Conservation (phyloP, 2,113 vertebrate genomes). For the Coturnix japonica region DNA sequence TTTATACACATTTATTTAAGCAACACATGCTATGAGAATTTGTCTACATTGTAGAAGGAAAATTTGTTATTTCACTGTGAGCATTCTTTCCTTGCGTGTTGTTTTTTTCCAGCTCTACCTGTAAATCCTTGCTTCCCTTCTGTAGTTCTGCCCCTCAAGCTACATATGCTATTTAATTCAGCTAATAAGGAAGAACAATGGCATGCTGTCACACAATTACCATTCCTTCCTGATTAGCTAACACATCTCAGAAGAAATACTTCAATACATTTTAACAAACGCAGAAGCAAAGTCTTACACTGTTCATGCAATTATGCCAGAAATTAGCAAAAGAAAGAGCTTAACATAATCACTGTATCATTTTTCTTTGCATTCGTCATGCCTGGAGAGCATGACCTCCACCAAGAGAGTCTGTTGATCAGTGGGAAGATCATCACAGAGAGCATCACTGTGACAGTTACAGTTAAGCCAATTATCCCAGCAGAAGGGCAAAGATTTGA, state of each 20-base stretch:
- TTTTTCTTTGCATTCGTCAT: not conserved
- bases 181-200: not conserved
- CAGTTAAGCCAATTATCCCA: not conserved
- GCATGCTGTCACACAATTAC: not conserved
- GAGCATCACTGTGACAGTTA: not conserved
- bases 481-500: not conserved
- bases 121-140: not conserved
- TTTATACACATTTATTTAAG: not conserved
- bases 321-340: not conserved
- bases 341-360: not conserved
- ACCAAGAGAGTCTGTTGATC: not conserved
- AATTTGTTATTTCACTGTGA: not conserved
- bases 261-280: not conserved
- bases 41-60: accelerated
- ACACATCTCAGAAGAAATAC: not conserved
- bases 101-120: not conserved
- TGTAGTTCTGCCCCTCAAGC: not conserved
- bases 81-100: not conserved
- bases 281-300: not conserved
- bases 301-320: not conserved
- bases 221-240: not conserved
- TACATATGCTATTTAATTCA: not conserved
- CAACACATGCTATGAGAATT: not conserved
- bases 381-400: not conserved
- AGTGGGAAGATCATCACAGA: not conserved